phyloP scores from a whole-genome alignment of 2,113 vertebrate genomes.

The Silurus meridionalis region DNA sequence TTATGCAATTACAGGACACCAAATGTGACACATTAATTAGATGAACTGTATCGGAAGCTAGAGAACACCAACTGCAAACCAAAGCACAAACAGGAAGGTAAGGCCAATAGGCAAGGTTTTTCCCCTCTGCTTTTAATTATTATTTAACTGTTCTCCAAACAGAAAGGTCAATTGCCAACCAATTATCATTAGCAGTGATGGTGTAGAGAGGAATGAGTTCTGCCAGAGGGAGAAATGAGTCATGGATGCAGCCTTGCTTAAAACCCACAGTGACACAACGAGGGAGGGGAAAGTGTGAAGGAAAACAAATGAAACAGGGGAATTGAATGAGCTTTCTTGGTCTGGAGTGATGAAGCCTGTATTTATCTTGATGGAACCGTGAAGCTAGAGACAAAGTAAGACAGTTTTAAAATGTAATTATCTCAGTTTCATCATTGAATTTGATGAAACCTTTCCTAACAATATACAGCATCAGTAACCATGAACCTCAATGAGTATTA shows the following conservation, averaged over 20 bases:
- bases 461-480: not conserved
- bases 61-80: not conserved
- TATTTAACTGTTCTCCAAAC: conserved; percentile 5
- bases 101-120: not conserved
- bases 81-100: not conserved
- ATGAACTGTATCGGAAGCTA: not conserved
- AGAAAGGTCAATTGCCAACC: conserved; percentile 25
- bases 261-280: conserved; percentile 33
- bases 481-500: not conserved
- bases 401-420: not conserved
- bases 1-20: not conserved
- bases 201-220: not conserved
- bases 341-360: not conserved
- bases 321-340: not conserved
- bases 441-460: not conserved
- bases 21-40: not conserved
- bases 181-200: conserved; percentile 41
- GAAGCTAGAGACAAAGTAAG: not conserved
- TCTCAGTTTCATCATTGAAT: not conserved
- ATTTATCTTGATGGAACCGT: conserved; percentile 31
- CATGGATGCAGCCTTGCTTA: conserved; percentile 10
- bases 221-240: conserved; percentile 33
- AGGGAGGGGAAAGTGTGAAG: not conserved
- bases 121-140: not conserved
- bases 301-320: conserved; percentile 29